A percentile compares a stretch with the other conserved stretches of the same genome.
Conservation (phyloP, 2,113 vertebrate genomes). For the Oophaga pumilio region DNA sequence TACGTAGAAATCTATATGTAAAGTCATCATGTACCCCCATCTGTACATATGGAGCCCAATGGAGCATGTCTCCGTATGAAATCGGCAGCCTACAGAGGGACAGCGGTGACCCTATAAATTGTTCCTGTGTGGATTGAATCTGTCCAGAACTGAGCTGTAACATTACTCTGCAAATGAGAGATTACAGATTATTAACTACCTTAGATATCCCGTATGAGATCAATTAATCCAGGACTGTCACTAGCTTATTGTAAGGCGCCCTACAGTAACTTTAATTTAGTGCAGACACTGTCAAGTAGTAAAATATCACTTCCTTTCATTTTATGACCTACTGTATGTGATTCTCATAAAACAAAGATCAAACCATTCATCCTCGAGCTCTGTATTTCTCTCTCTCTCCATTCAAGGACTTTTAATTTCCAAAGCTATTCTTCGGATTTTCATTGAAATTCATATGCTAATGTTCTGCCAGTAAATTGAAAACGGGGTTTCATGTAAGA, state of each 20-base stretch:
- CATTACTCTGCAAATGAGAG: not conserved
- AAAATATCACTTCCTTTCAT: constrained; percentile 2
- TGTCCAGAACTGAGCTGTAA: not conserved
- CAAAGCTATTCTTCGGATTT: constrained; percentile 17
- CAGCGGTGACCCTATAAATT: too few species aligned
- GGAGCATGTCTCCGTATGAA: too few species aligned
- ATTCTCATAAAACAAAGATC: constrained; percentile 35
- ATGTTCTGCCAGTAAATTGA: constrained; percentile 13
- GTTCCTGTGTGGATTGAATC: not conserved
- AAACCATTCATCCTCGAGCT: constrained; percentile 21
- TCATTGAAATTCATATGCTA: constrained; percentile 21
- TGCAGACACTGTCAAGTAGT: not conserved
- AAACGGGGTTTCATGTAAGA: not conserved
- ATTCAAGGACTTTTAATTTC: constrained; percentile 10
- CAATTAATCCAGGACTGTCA: constrained; percentile 10
- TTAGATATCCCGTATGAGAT: not conserved
- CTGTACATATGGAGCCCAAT: too few species aligned
- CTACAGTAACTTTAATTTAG: not conserved
- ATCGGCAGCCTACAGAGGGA: too few species aligned
- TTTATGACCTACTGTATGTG: constrained; percentile 1
- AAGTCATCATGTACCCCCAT: too few species aligned
- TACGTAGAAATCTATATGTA: too few species aligned
- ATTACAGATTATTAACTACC: not conserved
- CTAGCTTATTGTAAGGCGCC: not conserved
- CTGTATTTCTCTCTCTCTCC: not conserved